A percentile compares a stretch with the other conserved stretches of the same genome.
phyloP scores from a whole-genome alignment of 2,888 invertebrate species.

The Deilephila porcellus region DNA sequence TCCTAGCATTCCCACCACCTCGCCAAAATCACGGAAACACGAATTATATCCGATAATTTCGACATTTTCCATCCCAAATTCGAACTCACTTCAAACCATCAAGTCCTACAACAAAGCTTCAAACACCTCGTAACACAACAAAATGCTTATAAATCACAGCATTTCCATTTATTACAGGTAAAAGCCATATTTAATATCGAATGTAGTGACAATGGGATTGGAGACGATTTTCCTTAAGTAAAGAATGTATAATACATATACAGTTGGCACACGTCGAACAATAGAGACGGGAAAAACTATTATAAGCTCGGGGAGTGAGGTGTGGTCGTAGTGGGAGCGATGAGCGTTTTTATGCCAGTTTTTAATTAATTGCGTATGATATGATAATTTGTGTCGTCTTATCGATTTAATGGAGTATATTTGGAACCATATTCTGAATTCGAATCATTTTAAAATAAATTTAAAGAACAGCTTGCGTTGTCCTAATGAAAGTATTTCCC shows the following conservation, averaged over 20 bases:
- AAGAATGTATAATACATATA: constrained; percentile 40
- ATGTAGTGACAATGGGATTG: constrained; percentile 25
- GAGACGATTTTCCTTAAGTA: constrained; percentile 36
- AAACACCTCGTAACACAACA: background rate
- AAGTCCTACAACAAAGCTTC: no score
- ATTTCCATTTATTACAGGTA: constrained; percentile 1
- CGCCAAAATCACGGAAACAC: no score
- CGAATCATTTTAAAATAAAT: no score
- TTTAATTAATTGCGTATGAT: background rate
- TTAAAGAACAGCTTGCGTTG: no score
- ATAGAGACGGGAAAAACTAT: constrained; percentile 68
- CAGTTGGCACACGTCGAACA: constrained; percentile 53
- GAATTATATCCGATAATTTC: no score
- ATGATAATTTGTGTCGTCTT: no score
- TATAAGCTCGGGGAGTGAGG: constrained; percentile 57
- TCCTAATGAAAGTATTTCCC: no score
- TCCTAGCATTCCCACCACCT: no score
- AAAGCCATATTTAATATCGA: constrained; percentile 23
- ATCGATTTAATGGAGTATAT: no score
- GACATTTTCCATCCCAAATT: no score
- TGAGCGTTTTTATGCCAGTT: background rate
- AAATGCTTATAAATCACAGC: constrained; percentile 6
- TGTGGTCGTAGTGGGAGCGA: constrained; percentile 35
- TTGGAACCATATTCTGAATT: no score
- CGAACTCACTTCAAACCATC: no score